A percentile compares a stretch with the other conserved stretches of the same genome.
Evolutionary conservation across 2,888 invertebrate species (phyloP).

Genomic region (Cancer borealis): DNA sequence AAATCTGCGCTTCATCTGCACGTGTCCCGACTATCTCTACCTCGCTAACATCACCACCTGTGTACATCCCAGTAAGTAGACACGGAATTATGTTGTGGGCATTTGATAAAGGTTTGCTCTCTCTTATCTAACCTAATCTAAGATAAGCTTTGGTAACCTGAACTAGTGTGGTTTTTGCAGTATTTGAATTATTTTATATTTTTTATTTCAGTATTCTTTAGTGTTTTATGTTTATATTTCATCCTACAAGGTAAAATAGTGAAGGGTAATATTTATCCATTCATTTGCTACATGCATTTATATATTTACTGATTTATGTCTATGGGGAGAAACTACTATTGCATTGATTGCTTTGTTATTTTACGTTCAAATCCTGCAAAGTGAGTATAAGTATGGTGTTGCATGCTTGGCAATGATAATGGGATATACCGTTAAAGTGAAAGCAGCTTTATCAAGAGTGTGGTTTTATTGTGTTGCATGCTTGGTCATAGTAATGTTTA

Average conservation of each 20-base stretch:
- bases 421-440: not conserved
- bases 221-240: not conserved
- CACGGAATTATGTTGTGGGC: not conserved
- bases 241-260: not conserved
- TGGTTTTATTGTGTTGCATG: not conserved
- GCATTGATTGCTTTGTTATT: not conserved
- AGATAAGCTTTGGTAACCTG: not conserved
- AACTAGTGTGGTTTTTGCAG: not conserved
- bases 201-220: not conserved
- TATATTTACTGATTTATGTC: not conserved
- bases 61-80: slow-evolving; percentile 34
- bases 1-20: not conserved
- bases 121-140: not conserved
- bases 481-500: not conserved
- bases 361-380: not conserved
- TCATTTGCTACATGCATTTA: not conserved
- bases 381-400: not conserved
- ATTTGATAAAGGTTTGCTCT: not conserved
- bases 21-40: slow-evolving; percentile 6
- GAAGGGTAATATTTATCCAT: not conserved
- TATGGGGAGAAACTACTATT: not conserved
- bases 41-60: slow-evolving; percentile 28
- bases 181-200: not conserved
- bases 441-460: not conserved
- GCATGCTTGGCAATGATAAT: not conserved